These are phyloP conservation scores for Protomyctophum bolini DNA, from an alignment of 2,113 vertebrate genomes.

Conservation along the genomic window DNA sequence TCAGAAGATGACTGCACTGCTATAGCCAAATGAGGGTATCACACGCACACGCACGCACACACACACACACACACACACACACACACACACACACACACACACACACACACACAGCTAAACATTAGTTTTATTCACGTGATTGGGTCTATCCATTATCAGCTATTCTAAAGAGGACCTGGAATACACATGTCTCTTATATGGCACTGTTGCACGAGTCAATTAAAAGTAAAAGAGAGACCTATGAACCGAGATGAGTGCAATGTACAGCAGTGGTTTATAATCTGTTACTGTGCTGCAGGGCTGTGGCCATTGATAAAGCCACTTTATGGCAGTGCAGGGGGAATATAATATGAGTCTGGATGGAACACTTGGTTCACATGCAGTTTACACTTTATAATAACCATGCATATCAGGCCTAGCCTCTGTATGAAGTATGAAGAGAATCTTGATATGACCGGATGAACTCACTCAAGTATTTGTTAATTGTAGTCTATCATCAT, in stretches of 20 bases:
- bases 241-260: slow-evolving; percentile 82
- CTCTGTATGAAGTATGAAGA: neutral
- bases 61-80: no score
- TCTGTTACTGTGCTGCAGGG: slow-evolving; percentile 84
- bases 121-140: neutral
- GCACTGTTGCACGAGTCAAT: slow-evolving; percentile 58
- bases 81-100: neutral
- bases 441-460: slow-evolving; percentile 8
- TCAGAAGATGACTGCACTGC: no score
- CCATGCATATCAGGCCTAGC: no score
- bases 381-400: slow-evolving; percentile 7
- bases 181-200: slow-evolving; percentile 8
- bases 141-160: neutral
- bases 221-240: slow-evolving; percentile 63
- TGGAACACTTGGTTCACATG: slow-evolving; percentile 81
- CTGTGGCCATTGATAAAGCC: slow-evolving; percentile 87
- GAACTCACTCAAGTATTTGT: slow-evolving; percentile 10
- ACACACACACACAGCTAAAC: neutral
- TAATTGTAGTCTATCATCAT: neutral
- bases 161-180: neutral
- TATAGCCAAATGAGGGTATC: neutral
- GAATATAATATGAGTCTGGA: slow-evolving; percentile 76
- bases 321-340: slow-evolving; percentile 80
- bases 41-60: neutral
- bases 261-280: slow-evolving; percentile 84